Evolutionary conservation across 1,140 invertebrate species (phyloP).

Genomic region (Aphelenchoides besseyi): DNA sequence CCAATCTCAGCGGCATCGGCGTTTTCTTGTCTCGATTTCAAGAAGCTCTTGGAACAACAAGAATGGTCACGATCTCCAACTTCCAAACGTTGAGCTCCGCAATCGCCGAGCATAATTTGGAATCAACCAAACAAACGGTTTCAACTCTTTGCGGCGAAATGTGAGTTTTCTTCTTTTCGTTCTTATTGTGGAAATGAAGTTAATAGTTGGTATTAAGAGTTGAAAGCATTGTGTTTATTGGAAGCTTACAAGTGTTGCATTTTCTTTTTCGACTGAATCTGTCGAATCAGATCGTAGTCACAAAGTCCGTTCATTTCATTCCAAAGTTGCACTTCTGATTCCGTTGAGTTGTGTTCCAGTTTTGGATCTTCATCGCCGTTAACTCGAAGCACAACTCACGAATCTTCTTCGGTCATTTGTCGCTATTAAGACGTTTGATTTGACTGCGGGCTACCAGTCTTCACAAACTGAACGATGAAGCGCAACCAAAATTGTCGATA

Average conservation of each 20-base stretch:
- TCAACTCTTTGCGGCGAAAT: too few relatives aligned
- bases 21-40: too few relatives aligned
- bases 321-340: not conserved
- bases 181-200: too few relatives aligned
- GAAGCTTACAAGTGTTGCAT: not conserved
- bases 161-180: too few relatives aligned
- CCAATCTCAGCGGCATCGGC: too few relatives aligned
- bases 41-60: too few relatives aligned
- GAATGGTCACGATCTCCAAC: too few relatives aligned
- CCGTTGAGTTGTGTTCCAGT: not conserved
- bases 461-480: constrained; percentile 5
- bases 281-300: not conserved
- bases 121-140: too few relatives aligned
- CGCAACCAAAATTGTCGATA: not conserved
- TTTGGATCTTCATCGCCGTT: not conserved
- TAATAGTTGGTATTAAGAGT: too few relatives aligned
- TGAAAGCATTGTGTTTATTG: not conserved
- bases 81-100: too few relatives aligned
- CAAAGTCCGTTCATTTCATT: not conserved
- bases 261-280: not conserved
- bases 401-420: not conserved
- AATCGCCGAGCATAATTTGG: too few relatives aligned
- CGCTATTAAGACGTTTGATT: not conserved
- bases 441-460: not conserved
- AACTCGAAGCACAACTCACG: not conserved